A percentile compares a stretch with the other conserved stretches of the same genome.
Evolutionary conservation across 2,888 invertebrate genomes (phyloP).

Genomic region (Acleris laterana): DNA sequence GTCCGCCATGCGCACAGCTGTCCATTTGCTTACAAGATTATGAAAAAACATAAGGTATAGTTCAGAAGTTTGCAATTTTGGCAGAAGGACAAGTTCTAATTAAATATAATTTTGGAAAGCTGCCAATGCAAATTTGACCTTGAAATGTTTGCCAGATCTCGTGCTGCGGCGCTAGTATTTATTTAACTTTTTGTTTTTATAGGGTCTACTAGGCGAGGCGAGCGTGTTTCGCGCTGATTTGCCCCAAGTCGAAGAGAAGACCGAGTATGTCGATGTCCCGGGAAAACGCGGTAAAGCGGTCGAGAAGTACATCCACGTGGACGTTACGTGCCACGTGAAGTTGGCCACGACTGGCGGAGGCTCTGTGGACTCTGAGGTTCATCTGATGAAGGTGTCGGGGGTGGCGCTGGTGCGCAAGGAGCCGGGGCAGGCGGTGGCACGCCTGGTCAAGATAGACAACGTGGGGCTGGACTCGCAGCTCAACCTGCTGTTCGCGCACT

Average conservation of each 20-base stretch:
- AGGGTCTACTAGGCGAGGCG: slow-evolving; percentile 86
- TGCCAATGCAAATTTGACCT: slow-evolving; percentile 47
- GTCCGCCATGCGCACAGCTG: slow-evolving; percentile 34
- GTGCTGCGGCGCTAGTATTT: slow-evolving; percentile 17
- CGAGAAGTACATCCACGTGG: slow-evolving; percentile 87
- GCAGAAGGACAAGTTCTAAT: slow-evolving; percentile 56
- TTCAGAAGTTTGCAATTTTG: slow-evolving; percentile 49
- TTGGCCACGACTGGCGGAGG: slow-evolving; percentile 85
- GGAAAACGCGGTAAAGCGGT: slow-evolving; percentile 79
- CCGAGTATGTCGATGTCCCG: slow-evolving; percentile 82
- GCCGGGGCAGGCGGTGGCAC: slow-evolving; percentile 81
- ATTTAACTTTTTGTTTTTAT: slow-evolving; percentile 45
- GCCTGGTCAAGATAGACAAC: slow-evolving; percentile 85
- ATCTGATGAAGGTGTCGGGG: slow-evolving; percentile 88
- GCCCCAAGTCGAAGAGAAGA: slow-evolving; percentile 87
- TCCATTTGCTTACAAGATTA: slow-evolving; percentile 51
- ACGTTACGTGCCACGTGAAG: slow-evolving; percentile 87
- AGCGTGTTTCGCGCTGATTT: slow-evolving; percentile 87
- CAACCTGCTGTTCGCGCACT: slow-evolving; percentile 86
- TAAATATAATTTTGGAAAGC: slow-evolving; percentile 53
- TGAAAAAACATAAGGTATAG: slow-evolving; percentile 48
- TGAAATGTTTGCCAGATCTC: slow-evolving; percentile 20
- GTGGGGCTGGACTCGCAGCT: slow-evolving; percentile 88
- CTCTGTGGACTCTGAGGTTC: slow-evolving; percentile 83
- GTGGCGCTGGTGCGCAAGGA: slow-evolving; percentile 86